phyloP scores from a whole-genome alignment of 2,113 vertebrate genomes.

The Daphoenositta chrysoptera region DNA sequence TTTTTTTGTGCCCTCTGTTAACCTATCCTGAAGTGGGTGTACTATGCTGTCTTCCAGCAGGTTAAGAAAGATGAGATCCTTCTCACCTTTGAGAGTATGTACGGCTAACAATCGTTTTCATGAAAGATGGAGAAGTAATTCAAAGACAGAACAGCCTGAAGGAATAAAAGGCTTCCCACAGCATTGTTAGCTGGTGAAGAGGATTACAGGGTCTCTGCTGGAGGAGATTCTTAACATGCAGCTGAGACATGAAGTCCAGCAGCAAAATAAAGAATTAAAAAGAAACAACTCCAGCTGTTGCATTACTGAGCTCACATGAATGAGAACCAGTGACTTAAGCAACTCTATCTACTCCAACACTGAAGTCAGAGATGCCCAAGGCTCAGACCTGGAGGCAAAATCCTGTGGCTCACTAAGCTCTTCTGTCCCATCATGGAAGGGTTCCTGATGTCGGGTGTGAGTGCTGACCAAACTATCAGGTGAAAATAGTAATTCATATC shows the following conservation, averaged over 20 bases:
- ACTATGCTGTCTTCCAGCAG: background rate
- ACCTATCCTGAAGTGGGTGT: background rate
- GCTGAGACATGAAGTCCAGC: background rate
- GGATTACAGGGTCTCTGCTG: background rate
- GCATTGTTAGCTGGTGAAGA: background rate
- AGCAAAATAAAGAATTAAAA: background rate
- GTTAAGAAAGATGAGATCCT: background rate
- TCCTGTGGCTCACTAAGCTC: background rate
- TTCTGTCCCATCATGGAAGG: background rate
- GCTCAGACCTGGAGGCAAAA: background rate
- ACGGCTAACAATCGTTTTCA: background rate
- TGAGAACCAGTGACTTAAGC: background rate
- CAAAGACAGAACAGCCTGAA: background rate
- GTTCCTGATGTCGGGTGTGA: background rate
- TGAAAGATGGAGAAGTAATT: background rate
- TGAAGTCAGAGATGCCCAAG: background rate
- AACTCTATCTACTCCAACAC: background rate
- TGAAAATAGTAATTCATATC: background rate
- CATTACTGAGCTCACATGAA: background rate
- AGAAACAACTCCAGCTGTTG: background rate
- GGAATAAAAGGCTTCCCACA: background rate
- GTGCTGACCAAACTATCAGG: background rate
- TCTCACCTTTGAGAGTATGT: background rate
- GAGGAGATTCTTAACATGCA: background rate
- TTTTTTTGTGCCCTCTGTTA: background rate